Percentiles rank a stretch among this genome's conserved stretches.
These are phyloP conservation scores for Drosophila sordidula DNA, from an alignment of 2,888 invertebrate species.

Conservation along the genomic window DNA sequence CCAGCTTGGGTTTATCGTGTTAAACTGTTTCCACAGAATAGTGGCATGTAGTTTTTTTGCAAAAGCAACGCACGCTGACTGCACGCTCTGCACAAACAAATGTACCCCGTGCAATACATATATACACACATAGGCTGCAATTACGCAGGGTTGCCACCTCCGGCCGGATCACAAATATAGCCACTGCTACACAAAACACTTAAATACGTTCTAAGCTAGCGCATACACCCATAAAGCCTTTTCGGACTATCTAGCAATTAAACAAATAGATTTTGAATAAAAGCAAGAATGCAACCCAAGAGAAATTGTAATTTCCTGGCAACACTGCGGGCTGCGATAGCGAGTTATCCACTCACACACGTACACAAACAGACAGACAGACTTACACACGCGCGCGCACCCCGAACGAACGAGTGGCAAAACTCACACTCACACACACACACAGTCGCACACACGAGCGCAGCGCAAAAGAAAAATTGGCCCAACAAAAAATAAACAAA, in stretches of 20 bases:
- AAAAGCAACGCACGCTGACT: constrained; percentile 66
- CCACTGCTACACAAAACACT: constrained; percentile 3
- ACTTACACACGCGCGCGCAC: constrained; percentile 74
- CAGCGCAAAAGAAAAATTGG: constrained; percentile 79
- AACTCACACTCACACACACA: constrained; percentile 58
- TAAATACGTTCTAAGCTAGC: background rate
- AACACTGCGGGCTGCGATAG: constrained; percentile 46
- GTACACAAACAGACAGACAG: constrained; percentile 45
- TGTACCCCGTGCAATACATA: constrained; percentile 70
- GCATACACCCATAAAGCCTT: background rate
- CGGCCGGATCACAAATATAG: constrained; percentile 23
- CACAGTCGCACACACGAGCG: constrained; percentile 57
- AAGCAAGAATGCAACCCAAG: constrained; percentile 3
- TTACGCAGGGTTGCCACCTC: constrained; percentile 76
- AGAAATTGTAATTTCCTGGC: constrained; percentile 41
- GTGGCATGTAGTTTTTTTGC: constrained; percentile 49
- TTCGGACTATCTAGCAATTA: background rate
- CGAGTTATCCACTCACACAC: constrained; percentile 50
- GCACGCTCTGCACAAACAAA: constrained; percentile 77
- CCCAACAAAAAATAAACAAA: constrained; percentile 83
- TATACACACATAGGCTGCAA: constrained; percentile 77
- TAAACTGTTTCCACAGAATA: constrained; percentile 37
- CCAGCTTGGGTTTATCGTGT: constrained; percentile 21
- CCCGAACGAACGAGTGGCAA: constrained; percentile 65
- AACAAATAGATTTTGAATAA: constrained; percentile 1